phyloP scores from a whole-genome alignment of 2,888 invertebrate genomes.

The Apeira syringaria region DNA sequence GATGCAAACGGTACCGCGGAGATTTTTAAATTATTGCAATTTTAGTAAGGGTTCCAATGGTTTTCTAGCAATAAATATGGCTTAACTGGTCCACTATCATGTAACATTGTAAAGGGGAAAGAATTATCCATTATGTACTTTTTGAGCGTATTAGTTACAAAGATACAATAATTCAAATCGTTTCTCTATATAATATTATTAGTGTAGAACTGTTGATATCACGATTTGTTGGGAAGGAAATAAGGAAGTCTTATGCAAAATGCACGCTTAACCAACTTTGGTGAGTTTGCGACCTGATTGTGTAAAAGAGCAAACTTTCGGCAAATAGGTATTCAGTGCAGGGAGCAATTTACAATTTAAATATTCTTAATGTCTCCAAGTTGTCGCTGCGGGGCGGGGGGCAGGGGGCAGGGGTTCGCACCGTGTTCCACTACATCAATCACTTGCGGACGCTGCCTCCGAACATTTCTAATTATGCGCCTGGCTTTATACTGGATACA shows the following conservation, averaged over 20 bases:
- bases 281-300: constrained; percentile 42
- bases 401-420: no score
- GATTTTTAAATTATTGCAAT: no score
- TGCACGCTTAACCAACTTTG: constrained; percentile 26
- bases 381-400: constrained; percentile 65
- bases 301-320: constrained; percentile 64
- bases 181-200: no score
- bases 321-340: constrained; percentile 81
- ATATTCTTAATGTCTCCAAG: constrained; percentile 82
- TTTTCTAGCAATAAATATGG: no score
- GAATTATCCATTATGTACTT: no score
- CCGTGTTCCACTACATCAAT: constrained; percentile 82
- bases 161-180: no score
- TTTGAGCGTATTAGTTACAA: no score
- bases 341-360: constrained; percentile 82
- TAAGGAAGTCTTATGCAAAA: constrained; percentile 15
- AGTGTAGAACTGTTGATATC: no score
- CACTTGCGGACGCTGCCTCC: constrained; percentile 78
- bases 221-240: constrained; percentile 9
- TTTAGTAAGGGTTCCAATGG: no score
- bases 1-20: no score
- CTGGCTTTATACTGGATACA: constrained; percentile 58
- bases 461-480: constrained; percentile 82
- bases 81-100: no score
- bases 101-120: no score